phyloP scores from a whole-genome alignment of 2,113 vertebrate genomes.

The Pardalotus punctatus region DNA sequence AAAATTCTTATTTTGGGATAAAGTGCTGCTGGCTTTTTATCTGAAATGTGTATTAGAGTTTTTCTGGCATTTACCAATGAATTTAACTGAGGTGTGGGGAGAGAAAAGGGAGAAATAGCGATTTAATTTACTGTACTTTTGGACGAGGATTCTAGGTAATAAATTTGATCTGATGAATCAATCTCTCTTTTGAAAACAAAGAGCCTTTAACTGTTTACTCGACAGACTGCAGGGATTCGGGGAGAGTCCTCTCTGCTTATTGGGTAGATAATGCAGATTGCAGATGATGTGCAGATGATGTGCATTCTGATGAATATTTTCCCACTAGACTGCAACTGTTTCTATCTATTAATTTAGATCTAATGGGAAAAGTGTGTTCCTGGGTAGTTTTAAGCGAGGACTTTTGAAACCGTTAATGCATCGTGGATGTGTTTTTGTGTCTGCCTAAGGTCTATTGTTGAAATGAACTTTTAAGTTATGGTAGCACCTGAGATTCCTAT shows the following conservation, averaged over 20 bases:
- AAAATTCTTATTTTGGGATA: constrained; percentile 20
- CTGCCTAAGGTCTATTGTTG: not conserved
- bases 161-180: constrained; percentile 60
- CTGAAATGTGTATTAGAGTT: not conserved
- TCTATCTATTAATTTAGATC: constrained; percentile 64
- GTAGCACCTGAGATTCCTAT: not conserved
- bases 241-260: constrained; percentile 25
- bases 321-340: constrained; percentile 62
- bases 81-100: not conserved
- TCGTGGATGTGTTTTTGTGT: not conserved
- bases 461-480: not conserved
- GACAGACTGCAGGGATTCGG: constrained; percentile 41
- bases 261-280: constrained; percentile 57
- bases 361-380: constrained; percentile 55
- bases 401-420: not conserved
- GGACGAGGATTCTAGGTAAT: constrained; percentile 37
- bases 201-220: constrained; percentile 66
- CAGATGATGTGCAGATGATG: constrained; percentile 64
- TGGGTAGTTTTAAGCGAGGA: constrained; percentile 30
- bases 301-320: constrained; percentile 66
- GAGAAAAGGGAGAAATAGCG: not conserved
- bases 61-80: constrained; percentile 22
- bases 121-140: constrained; percentile 37
- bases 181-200: constrained; percentile 59
- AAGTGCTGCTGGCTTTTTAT: constrained; percentile 26